Evolutionary conservation across 2,888 invertebrate genomes (phyloP).

Genomic region (Stratiomys singularior): DNA sequence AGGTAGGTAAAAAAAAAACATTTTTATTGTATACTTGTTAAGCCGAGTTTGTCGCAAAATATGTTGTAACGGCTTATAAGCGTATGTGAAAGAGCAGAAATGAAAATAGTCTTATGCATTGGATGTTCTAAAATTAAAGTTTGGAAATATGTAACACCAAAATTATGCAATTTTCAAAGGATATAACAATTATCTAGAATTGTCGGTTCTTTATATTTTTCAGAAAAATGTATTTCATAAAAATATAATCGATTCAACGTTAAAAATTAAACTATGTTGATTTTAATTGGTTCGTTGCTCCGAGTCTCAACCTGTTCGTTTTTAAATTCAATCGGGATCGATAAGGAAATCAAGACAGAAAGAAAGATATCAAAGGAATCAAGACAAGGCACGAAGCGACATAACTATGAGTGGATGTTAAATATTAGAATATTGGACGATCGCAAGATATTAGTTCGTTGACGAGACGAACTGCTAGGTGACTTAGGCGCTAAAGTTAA

Average conservation of each 20-base stretch:
- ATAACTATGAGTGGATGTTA: too few species aligned
- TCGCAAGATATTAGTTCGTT: too few species aligned
- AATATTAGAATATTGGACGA: too few species aligned
- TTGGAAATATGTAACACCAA: not conserved
- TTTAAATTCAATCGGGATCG: too few species aligned
- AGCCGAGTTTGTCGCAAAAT: not conserved
- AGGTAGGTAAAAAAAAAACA: too few species aligned
- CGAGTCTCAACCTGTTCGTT: too few species aligned
- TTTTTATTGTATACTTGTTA: not conserved
- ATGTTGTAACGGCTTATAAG: not conserved
- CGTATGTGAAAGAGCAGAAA: not conserved
- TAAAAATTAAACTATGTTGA: not conserved
- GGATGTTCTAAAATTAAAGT: not conserved
- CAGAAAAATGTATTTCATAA: not conserved
- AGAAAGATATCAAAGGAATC: too few species aligned
- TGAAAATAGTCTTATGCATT: not conserved
- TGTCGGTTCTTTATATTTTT: not conserved
- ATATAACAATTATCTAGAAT: not conserved
- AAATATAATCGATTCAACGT: not conserved
- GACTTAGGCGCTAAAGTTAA: too few species aligned
- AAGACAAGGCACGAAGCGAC: too few species aligned
- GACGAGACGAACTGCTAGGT: too few species aligned
- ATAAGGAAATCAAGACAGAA: too few species aligned
- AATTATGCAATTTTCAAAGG: not conserved
- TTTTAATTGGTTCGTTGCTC: too few species aligned